Conservation (phyloP, 2,797 vertebrate genomes). For the Caiman crocodilus region DNA sequence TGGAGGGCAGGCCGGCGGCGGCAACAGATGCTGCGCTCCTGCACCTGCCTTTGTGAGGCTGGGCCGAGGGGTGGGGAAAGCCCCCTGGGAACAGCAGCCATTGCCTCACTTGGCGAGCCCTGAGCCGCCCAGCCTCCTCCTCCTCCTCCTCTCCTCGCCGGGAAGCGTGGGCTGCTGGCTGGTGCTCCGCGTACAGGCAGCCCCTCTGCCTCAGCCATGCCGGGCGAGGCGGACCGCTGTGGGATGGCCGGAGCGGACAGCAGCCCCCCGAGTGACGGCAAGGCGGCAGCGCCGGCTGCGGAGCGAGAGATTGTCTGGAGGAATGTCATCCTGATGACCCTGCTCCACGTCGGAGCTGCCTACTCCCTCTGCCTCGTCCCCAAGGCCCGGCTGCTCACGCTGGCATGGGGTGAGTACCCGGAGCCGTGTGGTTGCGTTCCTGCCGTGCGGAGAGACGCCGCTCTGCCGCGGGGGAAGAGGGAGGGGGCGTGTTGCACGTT, state of each 20-base stretch:
- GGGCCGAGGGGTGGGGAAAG: background rate
- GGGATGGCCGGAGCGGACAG: background rate
- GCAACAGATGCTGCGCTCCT: conserved; percentile 59
- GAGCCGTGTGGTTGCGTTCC: too few relatives aligned
- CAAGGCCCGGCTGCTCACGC: conserved; percentile 76
- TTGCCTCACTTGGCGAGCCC: background rate
- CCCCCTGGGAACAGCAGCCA: too few relatives aligned
- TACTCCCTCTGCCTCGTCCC: conserved; percentile 79
- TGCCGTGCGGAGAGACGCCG: background rate
- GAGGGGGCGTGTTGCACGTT: background rate
- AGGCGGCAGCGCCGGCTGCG: background rate
- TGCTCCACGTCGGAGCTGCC: conserved; percentile 77
- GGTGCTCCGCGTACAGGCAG: background rate
- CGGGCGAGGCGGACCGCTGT: background rate
- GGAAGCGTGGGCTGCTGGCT: background rate
- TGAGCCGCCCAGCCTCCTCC: background rate
- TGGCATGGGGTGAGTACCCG: conserved; percentile 84
- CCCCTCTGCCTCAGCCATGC: conserved; percentile 21
- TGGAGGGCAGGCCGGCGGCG: background rate
- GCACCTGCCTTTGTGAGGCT: background rate
- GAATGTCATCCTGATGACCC: conserved; percentile 79
- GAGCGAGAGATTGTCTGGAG: conserved; percentile 74
- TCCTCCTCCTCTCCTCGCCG: background rate
- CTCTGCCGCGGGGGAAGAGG: background rate
- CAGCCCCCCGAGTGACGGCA: background rate